Percentiles rank a stretch among this genome's conserved stretches.
phyloP scores from a whole-genome alignment of 2,888 invertebrate genomes.

The Anagyrus pseudococci region DNA sequence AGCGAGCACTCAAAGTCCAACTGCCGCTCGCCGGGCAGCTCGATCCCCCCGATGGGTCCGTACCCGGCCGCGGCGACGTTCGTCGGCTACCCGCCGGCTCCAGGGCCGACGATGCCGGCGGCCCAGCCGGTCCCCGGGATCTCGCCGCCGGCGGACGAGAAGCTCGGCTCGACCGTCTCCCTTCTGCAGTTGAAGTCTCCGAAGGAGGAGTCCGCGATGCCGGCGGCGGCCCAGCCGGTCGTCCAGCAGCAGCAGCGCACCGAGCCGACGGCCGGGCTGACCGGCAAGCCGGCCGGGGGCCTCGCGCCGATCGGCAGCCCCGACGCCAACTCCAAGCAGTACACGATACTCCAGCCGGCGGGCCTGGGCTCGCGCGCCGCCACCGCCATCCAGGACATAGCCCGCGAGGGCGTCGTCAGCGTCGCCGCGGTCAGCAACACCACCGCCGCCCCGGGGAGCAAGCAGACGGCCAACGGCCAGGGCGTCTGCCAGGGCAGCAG shows the following conservation, averaged over 20 bases:
- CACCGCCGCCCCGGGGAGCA: conserved; percentile 46
- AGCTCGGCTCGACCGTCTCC: conserved; percentile 59
- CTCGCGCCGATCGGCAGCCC: conserved; percentile 61
- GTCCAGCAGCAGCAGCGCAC: conserved; percentile 35
- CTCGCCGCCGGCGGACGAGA: conserved; percentile 60
- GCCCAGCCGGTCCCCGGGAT: conserved; percentile 49
- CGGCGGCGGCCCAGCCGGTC: not conserved
- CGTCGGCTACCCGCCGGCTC: conserved; percentile 74
- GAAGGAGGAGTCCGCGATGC: conserved; percentile 52
- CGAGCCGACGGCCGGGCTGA: conserved; percentile 61
- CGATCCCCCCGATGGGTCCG: conserved; percentile 65
- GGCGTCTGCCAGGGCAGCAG: conserved; percentile 41
- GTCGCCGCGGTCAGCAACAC: conserved; percentile 65
- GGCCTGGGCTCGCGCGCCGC: conserved; percentile 82
- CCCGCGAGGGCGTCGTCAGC: conserved; percentile 71
- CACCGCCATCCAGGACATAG: conserved; percentile 80
- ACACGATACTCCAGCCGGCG: conserved; percentile 86
- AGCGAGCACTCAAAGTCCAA: conserved; percentile 68
- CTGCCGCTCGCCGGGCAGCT: conserved; percentile 29
- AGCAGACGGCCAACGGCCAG: conserved; percentile 38
- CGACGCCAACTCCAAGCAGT: conserved; percentile 73
- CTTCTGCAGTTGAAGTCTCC: conserved; percentile 63
- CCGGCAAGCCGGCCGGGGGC: conserved; percentile 47
- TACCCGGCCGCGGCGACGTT: conserved; percentile 77
- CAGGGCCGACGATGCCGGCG: conserved; percentile 54